Conservation (phyloP, 2,797 vertebrate genomes). For the Eutrigla gurnardus region DNA sequence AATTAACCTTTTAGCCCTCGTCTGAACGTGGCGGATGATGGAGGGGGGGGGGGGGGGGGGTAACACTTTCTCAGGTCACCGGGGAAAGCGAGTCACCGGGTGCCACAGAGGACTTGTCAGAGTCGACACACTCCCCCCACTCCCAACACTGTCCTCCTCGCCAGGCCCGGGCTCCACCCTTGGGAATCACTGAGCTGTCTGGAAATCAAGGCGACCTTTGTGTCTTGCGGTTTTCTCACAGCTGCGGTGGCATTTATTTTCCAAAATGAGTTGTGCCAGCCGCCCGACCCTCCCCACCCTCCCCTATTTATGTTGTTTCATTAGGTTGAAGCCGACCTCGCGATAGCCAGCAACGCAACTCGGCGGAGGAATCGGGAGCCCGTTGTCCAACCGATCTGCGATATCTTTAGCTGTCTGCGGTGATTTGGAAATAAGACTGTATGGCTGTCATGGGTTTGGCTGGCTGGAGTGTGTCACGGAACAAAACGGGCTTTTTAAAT, state of each 20-base stretch:
- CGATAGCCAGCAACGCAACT: conserved; percentile 49
- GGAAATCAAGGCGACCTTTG: conserved; percentile 78
- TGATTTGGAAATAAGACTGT: conserved; percentile 32
- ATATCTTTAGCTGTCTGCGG: conserved; percentile 49
- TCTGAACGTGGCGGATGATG: conserved; percentile 70
- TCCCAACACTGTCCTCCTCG: conserved; percentile 49
- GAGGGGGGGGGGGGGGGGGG: no score
- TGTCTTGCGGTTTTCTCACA: conserved; percentile 63
- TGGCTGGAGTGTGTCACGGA: conserved; percentile 24
- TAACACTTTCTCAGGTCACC: conserved; percentile 70
- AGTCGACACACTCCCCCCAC: conserved; percentile 13
- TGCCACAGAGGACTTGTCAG: conserved; percentile 60
- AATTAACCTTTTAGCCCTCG: conserved; percentile 86
- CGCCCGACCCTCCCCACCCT: background rate
- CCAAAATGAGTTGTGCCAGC: conserved; percentile 49
- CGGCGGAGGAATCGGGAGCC: conserved; percentile 55
- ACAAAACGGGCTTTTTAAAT: conserved; percentile 47
- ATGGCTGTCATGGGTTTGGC: conserved; percentile 49
- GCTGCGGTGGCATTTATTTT: conserved; percentile 62
- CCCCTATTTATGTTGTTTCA: conserved; percentile 70
- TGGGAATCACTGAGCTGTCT: conserved; percentile 65
- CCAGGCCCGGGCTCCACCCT: conserved; percentile 60
- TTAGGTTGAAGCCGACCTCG: conserved; percentile 60
- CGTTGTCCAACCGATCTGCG: conserved; percentile 22
- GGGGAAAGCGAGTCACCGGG: conserved; percentile 64